Base-by-base conservation (phyloP, 2,797 vertebrate genomes). In the Phrynocephalus vlangalii region DNA sequence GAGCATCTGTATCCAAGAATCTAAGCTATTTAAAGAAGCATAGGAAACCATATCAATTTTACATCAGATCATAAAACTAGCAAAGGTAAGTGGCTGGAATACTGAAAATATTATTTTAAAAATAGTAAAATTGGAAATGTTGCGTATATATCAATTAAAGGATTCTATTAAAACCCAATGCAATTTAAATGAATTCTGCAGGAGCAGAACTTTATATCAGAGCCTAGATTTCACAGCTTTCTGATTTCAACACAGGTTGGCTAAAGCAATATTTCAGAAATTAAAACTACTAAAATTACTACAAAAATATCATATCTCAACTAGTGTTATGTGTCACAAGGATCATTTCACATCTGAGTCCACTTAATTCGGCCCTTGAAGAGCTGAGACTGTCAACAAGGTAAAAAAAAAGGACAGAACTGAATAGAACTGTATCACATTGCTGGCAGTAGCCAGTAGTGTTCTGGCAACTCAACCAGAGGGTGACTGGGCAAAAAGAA, bases 11-110 rank as follows among this genome's bases (percentile, higher is more conserved):
- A 63, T 78, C n/a, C 24, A 67, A 67, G 11, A 33, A 60, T 56
- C 13, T 13, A 85, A 3, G 18, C 28, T 30, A n/a, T 50, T 30
- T 20, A 78, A 68, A 26, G 11, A 63, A 76, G 3, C 28, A 22
- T 28, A 44, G 48, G 52, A 89, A 88, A 63, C 5, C 84, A 72
- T 28, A 77, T 1, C 13, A 68, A 2, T 28, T 89, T 86, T 44
- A 7, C 7, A 56, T 30, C 6, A 76, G 20, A 81, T 6, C 48
- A 82, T 44, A 71, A 63, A n/a, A 63, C 88, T 13, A n/a, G 30
- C 15, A 50, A 52, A 48, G 18, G 38, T 18, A 68, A 30, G 72
- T 44, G 33, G 48, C 26, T 26, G 50, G 63, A 13, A 67, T 30
- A 24, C 18, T 70, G 48, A 79, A 70, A 70, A 28, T 44, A 79